These are phyloP conservation scores for Epistrophe eligans DNA, from an alignment of 2,888 invertebrate species.

Conservation along the genomic window DNA sequence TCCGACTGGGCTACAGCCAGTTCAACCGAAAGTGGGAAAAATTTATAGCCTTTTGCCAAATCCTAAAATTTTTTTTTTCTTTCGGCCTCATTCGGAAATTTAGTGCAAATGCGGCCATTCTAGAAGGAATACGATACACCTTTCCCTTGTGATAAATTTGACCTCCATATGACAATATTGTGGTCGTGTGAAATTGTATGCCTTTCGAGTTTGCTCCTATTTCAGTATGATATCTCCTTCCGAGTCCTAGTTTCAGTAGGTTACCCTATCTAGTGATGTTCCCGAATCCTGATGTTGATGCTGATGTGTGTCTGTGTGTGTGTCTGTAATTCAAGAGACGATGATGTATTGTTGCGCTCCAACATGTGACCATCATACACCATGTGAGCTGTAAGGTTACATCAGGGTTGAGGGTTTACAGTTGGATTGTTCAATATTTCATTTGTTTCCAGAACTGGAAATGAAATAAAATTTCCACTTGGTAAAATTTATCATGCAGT, in stretches of 20 bases:
- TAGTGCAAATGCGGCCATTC: constrained; percentile 3
- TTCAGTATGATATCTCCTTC: constrained; percentile 67
- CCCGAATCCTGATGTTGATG: constrained; percentile 4
- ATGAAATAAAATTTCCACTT: constrained; percentile 76
- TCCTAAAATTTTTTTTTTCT: too few relatives aligned
- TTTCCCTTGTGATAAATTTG: constrained; percentile 62
- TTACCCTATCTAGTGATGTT: constrained; percentile 32
- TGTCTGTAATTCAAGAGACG: constrained; percentile 62
- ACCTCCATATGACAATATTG: constrained; percentile 67
- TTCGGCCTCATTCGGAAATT: too few relatives aligned
- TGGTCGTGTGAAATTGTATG: constrained; percentile 74
- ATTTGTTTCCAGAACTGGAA: constrained; percentile 75
- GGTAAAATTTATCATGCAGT: constrained; percentile 72
- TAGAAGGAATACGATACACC: not conserved
- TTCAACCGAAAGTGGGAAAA: too few relatives aligned
- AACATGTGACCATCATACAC: constrained; percentile 69
- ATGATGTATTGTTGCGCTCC: constrained; percentile 73
- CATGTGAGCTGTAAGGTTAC: constrained; percentile 71
- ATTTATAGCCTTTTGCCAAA: too few relatives aligned
- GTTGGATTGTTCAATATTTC: constrained; percentile 76
- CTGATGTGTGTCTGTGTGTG: not conserved
- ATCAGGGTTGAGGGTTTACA: constrained; percentile 71
- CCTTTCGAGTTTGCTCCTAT: constrained; percentile 65
- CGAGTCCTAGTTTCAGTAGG: constrained; percentile 55
- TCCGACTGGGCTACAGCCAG: too few relatives aligned